Base-by-base conservation (phyloP, 2,113 vertebrate species). In the Diadophis punctatus region DNA sequence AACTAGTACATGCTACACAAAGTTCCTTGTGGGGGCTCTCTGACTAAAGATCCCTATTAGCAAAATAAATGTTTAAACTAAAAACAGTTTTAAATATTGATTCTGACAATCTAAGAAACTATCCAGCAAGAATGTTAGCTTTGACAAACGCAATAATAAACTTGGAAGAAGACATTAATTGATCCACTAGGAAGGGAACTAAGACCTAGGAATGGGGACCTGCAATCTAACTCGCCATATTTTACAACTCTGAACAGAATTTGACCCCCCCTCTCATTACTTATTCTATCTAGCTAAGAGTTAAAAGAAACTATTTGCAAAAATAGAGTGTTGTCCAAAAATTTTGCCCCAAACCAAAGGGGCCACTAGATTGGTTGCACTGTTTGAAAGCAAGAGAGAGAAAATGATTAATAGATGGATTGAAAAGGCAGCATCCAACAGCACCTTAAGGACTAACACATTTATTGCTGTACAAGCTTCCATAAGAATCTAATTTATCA, bases 401-500 rank as follows among this genome's bases (percentile, higher is more conserved):
- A 39, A 90, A 51, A 53, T 43, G 63, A 60, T 85, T 91, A 84
- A 90, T 90, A 39, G 48, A 34, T 53, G 49, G 48, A 22, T 23
- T 90, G 89, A 52, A 89, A 53, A 52, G 63, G 22, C 63, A 90
- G 63, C 8, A 5, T 52, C 48, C 63, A 80, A 39, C n/a, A 53
- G 16, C 49, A 90, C 63, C 63, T 80, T 74, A 90, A 90, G 89
- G 49, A 90, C 48, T 52, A 80, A 80, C n/a, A 90, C 34, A 90
- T 80, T 51, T 90, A 90, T 90, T 90, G 89, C 49, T 53, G n/a
- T 51, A 80, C 22, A 80, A 52, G 48, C 63, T 90, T 80, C 8
- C n/a, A 90, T 90, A 80, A 90, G 49, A 90, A 34, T 43, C 89
- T 52, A 80, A 90, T 80, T 90, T 43, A 90, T 80, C 63, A 90